Conservation (phyloP, 2,888 invertebrate species). For the Apodemia zela region DNA sequence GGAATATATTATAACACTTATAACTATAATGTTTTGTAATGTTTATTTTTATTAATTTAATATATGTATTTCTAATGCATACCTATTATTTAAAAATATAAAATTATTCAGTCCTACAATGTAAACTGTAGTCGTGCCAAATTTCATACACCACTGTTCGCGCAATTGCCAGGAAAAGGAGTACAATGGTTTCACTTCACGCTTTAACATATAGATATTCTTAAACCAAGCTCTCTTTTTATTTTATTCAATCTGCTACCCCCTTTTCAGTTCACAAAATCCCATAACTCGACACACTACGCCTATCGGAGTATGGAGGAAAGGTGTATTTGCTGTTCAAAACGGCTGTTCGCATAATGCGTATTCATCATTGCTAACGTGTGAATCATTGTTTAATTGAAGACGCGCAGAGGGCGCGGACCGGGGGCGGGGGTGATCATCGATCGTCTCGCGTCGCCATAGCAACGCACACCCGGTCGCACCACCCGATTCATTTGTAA, state of each 20-base stretch:
- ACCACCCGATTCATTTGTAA: slow-evolving; percentile 72
- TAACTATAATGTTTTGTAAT: too few relatives aligned
- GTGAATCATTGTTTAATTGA: slow-evolving; percentile 77
- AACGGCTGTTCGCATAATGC: slow-evolving; percentile 42
- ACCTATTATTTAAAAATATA: too few relatives aligned
- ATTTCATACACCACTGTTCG: too few relatives aligned
- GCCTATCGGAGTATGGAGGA: slow-evolving; percentile 18
- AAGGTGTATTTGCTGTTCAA: slow-evolving; percentile 34
- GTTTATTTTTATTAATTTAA: too few relatives aligned
- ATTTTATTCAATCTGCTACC: neutral
- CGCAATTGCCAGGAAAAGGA: too few relatives aligned
- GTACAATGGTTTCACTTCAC: too few relatives aligned
- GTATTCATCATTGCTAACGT: slow-evolving; percentile 60
- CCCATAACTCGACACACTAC: neutral
- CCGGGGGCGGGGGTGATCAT: slow-evolving; percentile 46
- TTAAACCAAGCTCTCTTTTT: neutral
- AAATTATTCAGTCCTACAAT: too few relatives aligned
- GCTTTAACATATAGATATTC: too few relatives aligned
- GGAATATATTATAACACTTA: too few relatives aligned
- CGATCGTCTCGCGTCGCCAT: slow-evolving; percentile 74
- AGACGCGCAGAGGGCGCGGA: slow-evolving; percentile 48
- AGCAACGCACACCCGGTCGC: slow-evolving; percentile 51
- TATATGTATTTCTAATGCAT: too few relatives aligned
- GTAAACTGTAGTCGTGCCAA: too few relatives aligned
- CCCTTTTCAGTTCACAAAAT: neutral